Conservation (phyloP, 2,113 vertebrate species). For the Macrotus californicus region DNA sequence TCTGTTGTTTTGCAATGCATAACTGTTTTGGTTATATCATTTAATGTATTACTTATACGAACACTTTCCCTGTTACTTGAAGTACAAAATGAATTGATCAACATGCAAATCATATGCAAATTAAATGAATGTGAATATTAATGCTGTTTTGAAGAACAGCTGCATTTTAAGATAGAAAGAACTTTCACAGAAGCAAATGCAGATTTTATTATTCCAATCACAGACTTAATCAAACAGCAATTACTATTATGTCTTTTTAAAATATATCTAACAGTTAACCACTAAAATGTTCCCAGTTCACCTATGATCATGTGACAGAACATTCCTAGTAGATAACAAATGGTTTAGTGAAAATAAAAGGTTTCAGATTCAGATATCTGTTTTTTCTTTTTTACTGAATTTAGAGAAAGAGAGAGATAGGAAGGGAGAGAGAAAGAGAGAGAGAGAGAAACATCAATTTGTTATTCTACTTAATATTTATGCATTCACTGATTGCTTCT, state of each 20-base stretch:
- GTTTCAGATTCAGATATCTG: background rate
- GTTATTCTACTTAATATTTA: too few species aligned
- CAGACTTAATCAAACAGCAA: conserved; percentile 54
- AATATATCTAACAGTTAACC: conserved; percentile 2
- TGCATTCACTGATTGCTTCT: too few species aligned
- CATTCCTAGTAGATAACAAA: background rate
- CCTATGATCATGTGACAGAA: background rate
- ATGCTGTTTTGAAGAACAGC: conserved; percentile 43
- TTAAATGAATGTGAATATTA: conserved; percentile 49
- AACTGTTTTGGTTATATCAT: conserved; percentile 25
- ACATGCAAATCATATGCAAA: conserved; percentile 65
- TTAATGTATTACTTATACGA: conserved; percentile 46
- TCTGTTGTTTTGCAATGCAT: background rate
- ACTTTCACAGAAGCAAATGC: conserved; percentile 43
- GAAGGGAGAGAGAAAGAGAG: too few species aligned
- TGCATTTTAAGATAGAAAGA: conserved; percentile 53
- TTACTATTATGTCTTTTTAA: conserved; percentile 45
- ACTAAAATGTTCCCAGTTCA: conserved; percentile 23
- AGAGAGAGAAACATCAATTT: too few species aligned
- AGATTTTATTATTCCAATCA: conserved; percentile 65
- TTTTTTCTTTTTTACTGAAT: too few species aligned
- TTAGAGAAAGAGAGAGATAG: too few species aligned
- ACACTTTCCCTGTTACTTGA: conserved; percentile 40
- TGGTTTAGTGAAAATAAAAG: background rate
- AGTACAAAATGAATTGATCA: conserved; percentile 49